phyloP scores from a whole-genome alignment of 2,113 vertebrate genomes.

The Todiramphus saurophagus region DNA sequence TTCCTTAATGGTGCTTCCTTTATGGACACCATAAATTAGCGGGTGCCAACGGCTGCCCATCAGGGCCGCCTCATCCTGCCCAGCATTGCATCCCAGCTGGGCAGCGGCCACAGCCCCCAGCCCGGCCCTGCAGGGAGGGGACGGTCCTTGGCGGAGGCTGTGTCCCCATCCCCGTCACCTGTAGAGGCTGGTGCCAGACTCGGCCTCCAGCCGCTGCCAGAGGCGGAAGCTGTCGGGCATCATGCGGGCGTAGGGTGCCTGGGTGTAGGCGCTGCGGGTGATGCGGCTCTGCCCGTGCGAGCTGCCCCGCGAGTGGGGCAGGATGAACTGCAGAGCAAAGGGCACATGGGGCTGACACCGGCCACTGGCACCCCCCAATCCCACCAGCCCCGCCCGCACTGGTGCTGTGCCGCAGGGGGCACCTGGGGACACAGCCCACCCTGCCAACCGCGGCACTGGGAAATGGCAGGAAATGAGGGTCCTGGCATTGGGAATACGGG shows the following conservation, averaged over 20 bases:
- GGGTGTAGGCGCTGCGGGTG: slow-evolving; percentile 82
- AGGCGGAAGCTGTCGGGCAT: slow-evolving; percentile 84
- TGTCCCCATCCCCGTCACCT: slow-evolving; percentile 69
- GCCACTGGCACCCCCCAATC: fast-evolving
- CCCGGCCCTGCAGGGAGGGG: fast-evolving
- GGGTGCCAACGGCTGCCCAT: background rate
- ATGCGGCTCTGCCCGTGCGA: slow-evolving; percentile 92
- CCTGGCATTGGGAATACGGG: fast-evolving
- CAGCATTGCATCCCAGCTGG: background rate
- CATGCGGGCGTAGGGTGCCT: slow-evolving; percentile 81
- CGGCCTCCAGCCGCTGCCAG: slow-evolving; percentile 84
- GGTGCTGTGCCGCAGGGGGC: fast-evolving
- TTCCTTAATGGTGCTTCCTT: background rate
- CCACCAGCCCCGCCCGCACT: fast-evolving
- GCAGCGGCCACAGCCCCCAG: background rate
- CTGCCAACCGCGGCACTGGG: fast-evolving
- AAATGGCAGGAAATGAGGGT: fast-evolving
- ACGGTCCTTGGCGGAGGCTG: fast-evolving
- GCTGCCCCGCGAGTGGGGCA: slow-evolving; percentile 91
- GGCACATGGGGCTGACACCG: fast-evolving
- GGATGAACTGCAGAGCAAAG: slow-evolving; percentile 75
- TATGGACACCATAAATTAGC: background rate
- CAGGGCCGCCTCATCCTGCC: background rate
- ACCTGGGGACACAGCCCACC: background rate
- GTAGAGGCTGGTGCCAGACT: slow-evolving; percentile 76